A percentile compares a stretch with the other conserved stretches of the same genome.
These are phyloP conservation scores for Oedothorax gibbosus DNA, from an alignment of 1,140 invertebrate species.

Conservation along the genomic window DNA sequence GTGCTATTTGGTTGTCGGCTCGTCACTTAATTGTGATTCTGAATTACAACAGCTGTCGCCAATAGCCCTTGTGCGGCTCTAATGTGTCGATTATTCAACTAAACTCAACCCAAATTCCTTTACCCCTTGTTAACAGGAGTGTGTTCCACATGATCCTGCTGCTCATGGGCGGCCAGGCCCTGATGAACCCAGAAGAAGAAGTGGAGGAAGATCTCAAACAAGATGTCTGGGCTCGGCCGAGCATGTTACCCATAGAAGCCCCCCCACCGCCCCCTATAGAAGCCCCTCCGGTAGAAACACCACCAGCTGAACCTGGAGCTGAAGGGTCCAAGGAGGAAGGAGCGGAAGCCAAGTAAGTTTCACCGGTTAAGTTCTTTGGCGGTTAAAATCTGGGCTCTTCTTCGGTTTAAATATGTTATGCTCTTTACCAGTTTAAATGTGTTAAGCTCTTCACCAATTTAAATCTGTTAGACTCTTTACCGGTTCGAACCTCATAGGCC, in stretches of 20 bases:
- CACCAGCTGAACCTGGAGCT: constrained; percentile 1
- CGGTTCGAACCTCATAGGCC: no score
- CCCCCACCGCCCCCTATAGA: constrained; percentile 41
- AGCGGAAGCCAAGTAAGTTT: constrained; percentile 72
- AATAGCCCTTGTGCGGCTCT: no score
- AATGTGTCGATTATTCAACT: no score
- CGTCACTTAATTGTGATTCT: no score
- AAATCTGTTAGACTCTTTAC: no score
- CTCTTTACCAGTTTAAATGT: no score
- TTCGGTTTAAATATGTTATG: no score
- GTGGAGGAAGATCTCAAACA: constrained; percentile 60
- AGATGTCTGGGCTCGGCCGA: constrained; percentile 46
- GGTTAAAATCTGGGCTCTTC: no score
- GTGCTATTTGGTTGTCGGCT: no score
- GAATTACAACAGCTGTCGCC: no score
- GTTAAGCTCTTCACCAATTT: no score
- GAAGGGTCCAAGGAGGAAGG: constrained; percentile 78
- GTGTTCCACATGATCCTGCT: constrained; percentile 73
- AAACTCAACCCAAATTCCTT: background rate
- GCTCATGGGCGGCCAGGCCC: constrained; percentile 75
- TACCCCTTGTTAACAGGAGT: constrained; percentile 59
- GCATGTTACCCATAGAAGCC: constrained; percentile 41
- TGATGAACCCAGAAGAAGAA: constrained; percentile 49
- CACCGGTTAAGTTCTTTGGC: background rate
- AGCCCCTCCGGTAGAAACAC: constrained; percentile 32